Conservation (phyloP, 1,140 invertebrate genomes). For the Olivierus martensii region DNA sequence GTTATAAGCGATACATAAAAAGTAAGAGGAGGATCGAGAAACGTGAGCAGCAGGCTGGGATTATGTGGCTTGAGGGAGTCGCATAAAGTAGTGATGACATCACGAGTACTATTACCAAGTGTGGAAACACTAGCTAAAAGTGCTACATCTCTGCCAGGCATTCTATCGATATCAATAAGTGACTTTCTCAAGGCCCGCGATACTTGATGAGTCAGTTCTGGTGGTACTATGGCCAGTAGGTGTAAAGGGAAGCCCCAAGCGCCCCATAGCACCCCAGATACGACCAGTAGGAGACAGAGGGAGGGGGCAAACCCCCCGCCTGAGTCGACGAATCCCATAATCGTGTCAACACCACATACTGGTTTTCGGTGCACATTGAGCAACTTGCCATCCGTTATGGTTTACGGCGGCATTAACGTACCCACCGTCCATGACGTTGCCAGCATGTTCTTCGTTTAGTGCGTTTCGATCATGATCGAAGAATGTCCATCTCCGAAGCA, state of each 20-base stretch:
- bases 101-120: not conserved
- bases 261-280: not conserved
- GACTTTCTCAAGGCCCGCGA: constrained; percentile 4
- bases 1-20: constrained; percentile 9
- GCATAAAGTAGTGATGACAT: constrained; percentile 1
- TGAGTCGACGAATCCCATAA: too few relatives aligned
- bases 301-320: too few relatives aligned
- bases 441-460: too few relatives aligned
- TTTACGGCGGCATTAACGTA: too few relatives aligned
- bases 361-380: too few relatives aligned
- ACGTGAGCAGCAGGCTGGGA: constrained; percentile 3
- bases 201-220: not conserved
- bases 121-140: constrained; percentile 2
- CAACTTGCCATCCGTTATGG: too few relatives aligned
- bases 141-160: constrained; percentile 6
- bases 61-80: constrained; percentile 1
- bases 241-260: constrained; percentile 1
- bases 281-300: too few relatives aligned
- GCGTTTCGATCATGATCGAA: too few relatives aligned
- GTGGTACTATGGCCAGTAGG: constrained; percentile 7
- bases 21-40: constrained; percentile 4
- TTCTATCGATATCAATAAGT: constrained; percentile 6
- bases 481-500: too few relatives aligned
- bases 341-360: too few relatives aligned
- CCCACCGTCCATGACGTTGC: too few relatives aligned